A percentile compares a stretch with the other conserved stretches of the same genome.
Evolutionary conservation across 1,140 invertebrate genomes (phyloP).

Genomic region (Papilio xuthus): DNA sequence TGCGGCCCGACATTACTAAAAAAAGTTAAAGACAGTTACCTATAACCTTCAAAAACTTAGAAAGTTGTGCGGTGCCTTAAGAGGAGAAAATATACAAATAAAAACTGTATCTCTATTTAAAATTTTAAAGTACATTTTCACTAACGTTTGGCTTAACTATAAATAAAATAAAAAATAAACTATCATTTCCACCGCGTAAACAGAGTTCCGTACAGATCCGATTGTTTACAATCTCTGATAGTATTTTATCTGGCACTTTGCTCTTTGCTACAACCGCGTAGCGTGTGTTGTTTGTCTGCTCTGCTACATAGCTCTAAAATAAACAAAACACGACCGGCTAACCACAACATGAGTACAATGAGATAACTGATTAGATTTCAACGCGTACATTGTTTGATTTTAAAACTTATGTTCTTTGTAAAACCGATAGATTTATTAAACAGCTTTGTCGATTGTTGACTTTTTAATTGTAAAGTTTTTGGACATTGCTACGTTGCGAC

Average conservation of each 20-base stretch:
- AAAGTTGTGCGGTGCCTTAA: too few relatives aligned
- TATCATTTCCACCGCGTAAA: neutral
- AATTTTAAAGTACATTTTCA: neutral
- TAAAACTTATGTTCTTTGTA: neutral
- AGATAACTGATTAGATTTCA: conserved; percentile 8
- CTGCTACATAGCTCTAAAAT: neutral
- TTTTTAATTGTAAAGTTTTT: neutral
- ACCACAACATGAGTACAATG: conserved; percentile 11
- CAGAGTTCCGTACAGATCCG: neutral
- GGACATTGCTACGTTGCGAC: too few relatives aligned
- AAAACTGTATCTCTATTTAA: too few relatives aligned
- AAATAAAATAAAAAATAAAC: neutral
- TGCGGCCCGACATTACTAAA: too few relatives aligned
- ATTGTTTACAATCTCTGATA: conserved; percentile 14
- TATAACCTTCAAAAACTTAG: too few relatives aligned
- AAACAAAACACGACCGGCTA: neutral
- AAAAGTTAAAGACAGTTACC: too few relatives aligned
- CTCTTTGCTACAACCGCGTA: neutral
- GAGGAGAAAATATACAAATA: too few relatives aligned
- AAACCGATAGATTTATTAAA: neutral
- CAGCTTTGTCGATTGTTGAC: neutral
- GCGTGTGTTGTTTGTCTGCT: neutral
- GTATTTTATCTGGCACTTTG: neutral
- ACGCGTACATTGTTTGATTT: neutral
- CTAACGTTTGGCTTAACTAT: neutral